These are phyloP conservation scores for Dicranocentrus wangi DNA, from an alignment of 2,888 invertebrate species.

Conservation along the genomic window DNA sequence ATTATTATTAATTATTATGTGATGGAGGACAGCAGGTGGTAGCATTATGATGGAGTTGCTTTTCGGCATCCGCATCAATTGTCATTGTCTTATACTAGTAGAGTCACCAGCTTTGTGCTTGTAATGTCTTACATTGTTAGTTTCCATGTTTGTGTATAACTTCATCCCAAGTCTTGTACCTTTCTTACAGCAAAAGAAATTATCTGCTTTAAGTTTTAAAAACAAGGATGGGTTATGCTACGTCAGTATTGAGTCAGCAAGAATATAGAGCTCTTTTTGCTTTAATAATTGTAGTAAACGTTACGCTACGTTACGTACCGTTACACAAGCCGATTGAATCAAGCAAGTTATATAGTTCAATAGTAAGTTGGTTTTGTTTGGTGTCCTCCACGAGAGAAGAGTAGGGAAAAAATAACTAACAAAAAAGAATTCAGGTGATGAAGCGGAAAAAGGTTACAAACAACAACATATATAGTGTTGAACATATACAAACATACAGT, in stretches of 20 bases:
- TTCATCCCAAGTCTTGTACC: constrained; percentile 14
- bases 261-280: constrained; percentile 1
- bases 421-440: not conserved
- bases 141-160: constrained; percentile 11
- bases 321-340: too few relatives aligned
- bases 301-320: too few relatives aligned
- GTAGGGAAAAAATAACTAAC: too few relatives aligned
- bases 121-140: not conserved
- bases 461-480: not conserved
- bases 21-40: too few relatives aligned
- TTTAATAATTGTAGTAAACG: constrained; percentile 31
- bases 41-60: not conserved
- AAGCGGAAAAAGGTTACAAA: not conserved
- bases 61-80: constrained; percentile 1
- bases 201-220: constrained; percentile 12
- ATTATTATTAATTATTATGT: too few relatives aligned
- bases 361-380: too few relatives aligned
- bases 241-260: constrained; percentile 42
- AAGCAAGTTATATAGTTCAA: too few relatives aligned
- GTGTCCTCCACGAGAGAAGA: too few relatives aligned
- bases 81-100: constrained; percentile 1
- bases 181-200: not conserved
- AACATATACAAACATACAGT: constrained; percentile 12
- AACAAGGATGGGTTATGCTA: constrained; percentile 33
- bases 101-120: constrained; percentile 15